These are phyloP conservation scores for Paratilapia polleni DNA, from an alignment of 2,113 vertebrate species.

Conservation along the genomic window DNA sequence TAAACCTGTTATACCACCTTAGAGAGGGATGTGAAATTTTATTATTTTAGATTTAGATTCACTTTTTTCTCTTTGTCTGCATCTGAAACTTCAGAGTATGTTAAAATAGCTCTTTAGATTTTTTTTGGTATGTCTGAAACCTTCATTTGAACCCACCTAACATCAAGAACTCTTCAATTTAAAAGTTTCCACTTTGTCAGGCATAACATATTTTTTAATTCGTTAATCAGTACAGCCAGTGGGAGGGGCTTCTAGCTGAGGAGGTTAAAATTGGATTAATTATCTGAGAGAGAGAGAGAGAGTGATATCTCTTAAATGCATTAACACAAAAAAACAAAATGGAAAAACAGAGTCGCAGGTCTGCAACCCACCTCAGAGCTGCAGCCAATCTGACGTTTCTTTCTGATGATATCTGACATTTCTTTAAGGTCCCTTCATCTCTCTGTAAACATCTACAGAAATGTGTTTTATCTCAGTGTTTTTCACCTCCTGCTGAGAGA, in stretches of 20 bases:
- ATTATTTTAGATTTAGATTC: too few species aligned
- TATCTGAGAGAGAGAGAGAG: slow-evolving; percentile 8
- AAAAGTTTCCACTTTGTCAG: neutral
- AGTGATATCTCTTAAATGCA: slow-evolving; percentile 33
- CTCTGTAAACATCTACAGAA: too few species aligned
- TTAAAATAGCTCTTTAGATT: neutral
- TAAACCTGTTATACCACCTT: neutral
- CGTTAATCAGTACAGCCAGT: neutral
- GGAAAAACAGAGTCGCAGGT: neutral
- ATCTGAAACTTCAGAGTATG: neutral
- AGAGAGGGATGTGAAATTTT: neutral
- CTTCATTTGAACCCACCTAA: neutral
- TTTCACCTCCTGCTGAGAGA: neutral
- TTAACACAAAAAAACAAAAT: slow-evolving; percentile 9
- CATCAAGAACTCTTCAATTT: neutral
- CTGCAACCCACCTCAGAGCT: neutral
- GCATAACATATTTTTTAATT: neutral
- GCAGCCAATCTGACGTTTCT: neutral
- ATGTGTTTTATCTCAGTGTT: too few species aligned
- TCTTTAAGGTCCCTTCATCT: neutral
- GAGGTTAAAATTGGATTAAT: slow-evolving; percentile 35
- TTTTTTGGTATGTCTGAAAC: neutral
- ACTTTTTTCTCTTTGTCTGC: too few species aligned
- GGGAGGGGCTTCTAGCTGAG: neutral
- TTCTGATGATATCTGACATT: neutral